Percentiles rank a stretch among this genome's conserved stretches.
phyloP scores from a whole-genome alignment of 2,797 vertebrate genomes.

The Gambusia yucatana region DNA sequence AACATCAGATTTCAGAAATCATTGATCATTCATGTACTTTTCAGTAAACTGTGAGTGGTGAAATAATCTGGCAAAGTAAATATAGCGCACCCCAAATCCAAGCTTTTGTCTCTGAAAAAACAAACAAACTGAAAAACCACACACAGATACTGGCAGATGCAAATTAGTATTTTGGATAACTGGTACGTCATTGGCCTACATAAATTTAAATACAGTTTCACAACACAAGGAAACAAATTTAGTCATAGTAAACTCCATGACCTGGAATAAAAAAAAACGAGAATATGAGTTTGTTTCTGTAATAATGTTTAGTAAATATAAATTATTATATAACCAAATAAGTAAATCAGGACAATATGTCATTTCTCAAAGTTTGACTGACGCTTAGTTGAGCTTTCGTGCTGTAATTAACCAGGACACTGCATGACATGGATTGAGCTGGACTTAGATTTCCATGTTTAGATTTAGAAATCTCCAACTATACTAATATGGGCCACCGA shows the following conservation, averaged over 20 bases:
- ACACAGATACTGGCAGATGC: slow-evolving; percentile 21
- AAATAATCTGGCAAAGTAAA: slow-evolving; percentile 9
- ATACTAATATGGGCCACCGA: slow-evolving; percentile 28
- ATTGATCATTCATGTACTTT: slow-evolving; percentile 5
- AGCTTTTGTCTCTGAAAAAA: slow-evolving; percentile 6
- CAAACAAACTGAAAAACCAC: neutral
- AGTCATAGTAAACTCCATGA: neutral
- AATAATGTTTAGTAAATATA: slow-evolving; percentile 8
- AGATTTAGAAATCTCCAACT: slow-evolving; percentile 5
- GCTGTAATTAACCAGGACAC: slow-evolving; percentile 9
- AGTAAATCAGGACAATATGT: slow-evolving; percentile 15
- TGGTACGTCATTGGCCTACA: neutral
- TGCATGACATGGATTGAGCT: slow-evolving; percentile 14
- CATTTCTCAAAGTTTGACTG: neutral
- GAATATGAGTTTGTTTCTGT: neutral
- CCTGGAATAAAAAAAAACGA: no score
- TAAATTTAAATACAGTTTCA: neutral
- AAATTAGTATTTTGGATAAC: slow-evolving; percentile 8
- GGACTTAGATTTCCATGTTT: slow-evolving; percentile 17
- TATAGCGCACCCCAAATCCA: neutral
- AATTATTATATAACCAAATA: neutral
- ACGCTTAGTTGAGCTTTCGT: slow-evolving; percentile 5
- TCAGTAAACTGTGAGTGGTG: neutral
- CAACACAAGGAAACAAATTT: neutral
- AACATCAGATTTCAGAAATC: slow-evolving; percentile 4